Conservation (phyloP, 2,888 invertebrate species). For the Pristionchus fissidentatus region DNA sequence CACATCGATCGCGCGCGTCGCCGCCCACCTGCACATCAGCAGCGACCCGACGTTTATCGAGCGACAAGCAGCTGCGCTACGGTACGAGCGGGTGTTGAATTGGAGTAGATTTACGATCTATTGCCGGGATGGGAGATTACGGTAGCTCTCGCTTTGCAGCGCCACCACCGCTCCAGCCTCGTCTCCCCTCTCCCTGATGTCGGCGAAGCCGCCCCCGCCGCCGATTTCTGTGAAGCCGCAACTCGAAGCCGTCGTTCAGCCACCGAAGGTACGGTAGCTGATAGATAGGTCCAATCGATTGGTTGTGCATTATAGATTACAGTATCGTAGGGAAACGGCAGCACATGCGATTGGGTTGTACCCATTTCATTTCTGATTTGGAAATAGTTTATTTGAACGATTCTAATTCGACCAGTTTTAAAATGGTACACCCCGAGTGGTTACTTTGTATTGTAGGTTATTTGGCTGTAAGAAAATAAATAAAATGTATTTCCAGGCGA, state of each 20-base stretch:
- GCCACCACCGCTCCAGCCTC: too few relatives aligned
- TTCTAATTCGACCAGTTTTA: too few relatives aligned
- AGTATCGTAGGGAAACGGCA: background rate
- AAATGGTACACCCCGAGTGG: too few relatives aligned
- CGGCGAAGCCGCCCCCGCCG: too few relatives aligned
- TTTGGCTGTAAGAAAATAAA: too few relatives aligned
- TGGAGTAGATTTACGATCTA: background rate
- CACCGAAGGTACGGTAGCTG: slow-evolving; percentile 13
- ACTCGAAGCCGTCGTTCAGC: background rate
- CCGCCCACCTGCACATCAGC: too few relatives aligned
- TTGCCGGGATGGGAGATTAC: background rate
- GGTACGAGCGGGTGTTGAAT: background rate
- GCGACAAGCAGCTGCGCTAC: background rate
- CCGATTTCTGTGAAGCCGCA: slow-evolving; percentile 5
- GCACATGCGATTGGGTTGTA: background rate
- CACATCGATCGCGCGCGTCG: too few relatives aligned
- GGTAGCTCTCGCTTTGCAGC: background rate
- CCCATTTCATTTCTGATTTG: background rate
- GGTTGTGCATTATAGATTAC: background rate
- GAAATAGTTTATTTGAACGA: too few relatives aligned
- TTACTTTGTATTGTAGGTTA: too few relatives aligned
- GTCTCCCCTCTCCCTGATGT: too few relatives aligned
- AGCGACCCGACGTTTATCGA: too few relatives aligned
- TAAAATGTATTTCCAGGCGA: too few relatives aligned
- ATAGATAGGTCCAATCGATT: background rate